Evolutionary conservation across 2,797 vertebrate species (phyloP), one percentile per base, ranked within the genome.

Genomic region (Anisognathus igniventris): DNA sequence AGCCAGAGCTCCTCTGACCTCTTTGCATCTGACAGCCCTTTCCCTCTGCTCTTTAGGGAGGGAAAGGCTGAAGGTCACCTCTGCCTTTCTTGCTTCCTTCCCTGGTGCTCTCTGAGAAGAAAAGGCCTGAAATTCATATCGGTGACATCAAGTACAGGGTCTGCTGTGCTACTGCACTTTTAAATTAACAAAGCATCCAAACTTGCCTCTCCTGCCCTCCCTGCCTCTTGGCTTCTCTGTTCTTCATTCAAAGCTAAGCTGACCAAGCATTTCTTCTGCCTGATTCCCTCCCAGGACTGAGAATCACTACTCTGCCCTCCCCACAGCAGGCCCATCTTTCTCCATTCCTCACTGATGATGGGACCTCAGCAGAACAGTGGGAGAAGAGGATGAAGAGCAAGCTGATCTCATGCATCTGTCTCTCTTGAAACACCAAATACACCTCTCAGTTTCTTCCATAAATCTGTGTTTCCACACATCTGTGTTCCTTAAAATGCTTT

Each of bases 1-100:
- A 0, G 42, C 57, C 48, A 90, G 77, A 92, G 16, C 44, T 86
- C 35, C 53, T 90, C 48, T 85, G 67, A 87, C 83, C 77, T 62
- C 67, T 65, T 79, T 56, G 37, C 50, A 78, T 96, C 83, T 86
- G 94, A 92, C 79, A 82, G 67, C 27, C 68, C 22, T 91, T 88
- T 88, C 58, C 85, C 64, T 81, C 33, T 77, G 70, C 67, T 93
- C 87, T 94, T 95, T 75, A 86, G 78, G 82, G 92, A 96, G 65
- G 27, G 39, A 95, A 93, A 95, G 92, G 83, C 91, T 95, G 92
- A 70, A 80, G 70, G 86, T 86, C 83, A 72, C 45, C 58, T 78
- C 78, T 92, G 88, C 47, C 90, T 90, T 85, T 95, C 73, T 92
- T 93, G 33, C 83, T 95, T 82, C 60, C 45, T 81, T 92, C 64